Base-by-base conservation (phyloP, 1,140 invertebrate genomes). In the Phymorhynchus buccinoides region DNA sequence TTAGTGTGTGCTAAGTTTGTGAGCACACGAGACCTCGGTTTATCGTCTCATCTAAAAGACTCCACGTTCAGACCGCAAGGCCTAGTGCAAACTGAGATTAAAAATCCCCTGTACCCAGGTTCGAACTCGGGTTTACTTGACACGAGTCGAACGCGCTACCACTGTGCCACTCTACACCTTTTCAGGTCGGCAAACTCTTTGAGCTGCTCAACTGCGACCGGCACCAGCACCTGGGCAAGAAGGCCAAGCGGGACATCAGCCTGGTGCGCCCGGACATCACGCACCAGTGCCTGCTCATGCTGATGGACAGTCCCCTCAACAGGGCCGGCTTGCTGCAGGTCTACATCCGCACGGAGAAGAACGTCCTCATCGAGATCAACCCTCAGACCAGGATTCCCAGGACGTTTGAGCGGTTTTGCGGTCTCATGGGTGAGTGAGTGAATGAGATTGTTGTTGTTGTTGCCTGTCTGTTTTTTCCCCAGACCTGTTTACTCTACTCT, bases 341-440 rank as follows among this genome's bases (percentile, higher is more conserved):
- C 0, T 99, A 98, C 92, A 95, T 99, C 86, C 97, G 97, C 88
- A 99, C 99, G 56, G 97, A 96, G 89, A 97, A 97, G 91, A 99
- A 99, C 96, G 98, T 99, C 71, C 94, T 99, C 0, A 99, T 99
- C 90, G 98, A 99, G 96, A 96, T 99, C 35, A 98, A 99, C 94
- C 98, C 99, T 71, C 98, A 99, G 93, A 99, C 98, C 14, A 96
- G 99, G 91, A 99, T 99, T 92, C 99, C 99, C 0, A 95, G 99
- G 90, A 99, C 99, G 18, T 99, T 98, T 92, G 99, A 99, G 92
- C 95, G 99, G 91, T 99, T 99, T 95, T 97, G 98, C 91, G 98
- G 98, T 66, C 94, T 99, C 32, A 99, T 99, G 96, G 97, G 97
- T 98, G 95, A 94, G 93, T 16, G n/a, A n/a, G n/a, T n/a, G n/a